Base-by-base conservation (phyloP, 2,888 invertebrate species). In the Uropetala carovei region DNA sequence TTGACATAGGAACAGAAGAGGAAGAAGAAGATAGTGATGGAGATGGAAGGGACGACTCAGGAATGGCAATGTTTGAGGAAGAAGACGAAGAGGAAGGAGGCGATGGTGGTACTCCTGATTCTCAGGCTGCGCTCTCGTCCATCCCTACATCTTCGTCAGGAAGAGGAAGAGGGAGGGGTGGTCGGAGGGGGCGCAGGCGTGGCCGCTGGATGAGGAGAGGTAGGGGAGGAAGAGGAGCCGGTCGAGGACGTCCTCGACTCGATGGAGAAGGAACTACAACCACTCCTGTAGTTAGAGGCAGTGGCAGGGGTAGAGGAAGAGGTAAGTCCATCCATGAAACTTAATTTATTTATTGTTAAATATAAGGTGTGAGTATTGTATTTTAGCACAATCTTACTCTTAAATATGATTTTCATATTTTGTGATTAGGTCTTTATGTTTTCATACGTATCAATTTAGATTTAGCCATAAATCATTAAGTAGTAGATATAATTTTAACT, bases 141-240 rank as follows among this genome's bases (percentile, higher is more conserved):
- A 95, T 82, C 93, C 94, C 59, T 94, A 94, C 0, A 94, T 94
- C 89, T 94, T 94, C 89, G 92, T 93, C 1, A 94, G 94, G n/a
- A 94, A 95, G 30, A 94, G 94, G 95, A 95, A 94, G 95, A 95
- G 81, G 96, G 96, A 95, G 96, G 95, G 95, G 95, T 95, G 93
- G 95, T 95, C 92, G 96, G 96, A 43, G 96, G 96, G 92, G 95
- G 95, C 94, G 95, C 94, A 93, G 95, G 96, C 94, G 94, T 96
- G 94, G 95, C 96, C 94, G 94, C 95, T 93, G 96, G 96, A 93
- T 92, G 94, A 94, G 68, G 94, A 94, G 75, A 94, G 95, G 94
- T 91, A 57, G 93, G 94, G 22, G 94, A 94, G 27, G 94, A 94
- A 89, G 94, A 93, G 86, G 93, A 93, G 18, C 94, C 94, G 1